These are phyloP conservation scores for Reticulitermes lucifugus DNA, from an alignment of 2,888 invertebrate species.

Conservation along the genomic window DNA sequence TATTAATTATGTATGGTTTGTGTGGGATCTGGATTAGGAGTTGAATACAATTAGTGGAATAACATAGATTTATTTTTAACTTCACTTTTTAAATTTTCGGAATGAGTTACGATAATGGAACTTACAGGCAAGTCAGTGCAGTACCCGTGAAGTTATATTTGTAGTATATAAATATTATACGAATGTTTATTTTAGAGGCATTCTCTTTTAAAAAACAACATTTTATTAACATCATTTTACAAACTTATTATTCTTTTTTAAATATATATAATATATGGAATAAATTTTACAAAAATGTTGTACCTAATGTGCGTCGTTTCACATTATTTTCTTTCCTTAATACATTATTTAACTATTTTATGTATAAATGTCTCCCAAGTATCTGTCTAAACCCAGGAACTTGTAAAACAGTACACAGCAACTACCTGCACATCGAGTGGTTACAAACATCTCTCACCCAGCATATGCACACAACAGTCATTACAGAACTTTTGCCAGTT, in stretches of 20 bases:
- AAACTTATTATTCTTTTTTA: constrained; percentile 56
- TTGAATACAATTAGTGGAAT: constrained; percentile 12
- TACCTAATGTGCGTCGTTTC: constrained; percentile 54
- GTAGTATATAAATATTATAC: constrained; percentile 49
- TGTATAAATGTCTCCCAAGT: constrained; percentile 47
- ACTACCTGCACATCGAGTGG: constrained; percentile 44
- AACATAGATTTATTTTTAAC: constrained; percentile 9
- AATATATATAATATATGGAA: constrained; percentile 52
- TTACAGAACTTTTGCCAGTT: constrained; percentile 17
- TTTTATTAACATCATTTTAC: constrained; percentile 56
- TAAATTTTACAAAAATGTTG: constrained; percentile 54
- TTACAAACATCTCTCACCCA: constrained; percentile 33
- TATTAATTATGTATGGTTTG: not conserved
- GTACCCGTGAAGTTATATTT: constrained; percentile 50
- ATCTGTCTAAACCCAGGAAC: constrained; percentile 48
- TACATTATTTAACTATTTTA: constrained; percentile 43
- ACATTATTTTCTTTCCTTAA: constrained; percentile 49
- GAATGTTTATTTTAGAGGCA: constrained; percentile 50
- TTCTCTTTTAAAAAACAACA: constrained; percentile 54
- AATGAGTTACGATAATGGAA: constrained; percentile 21
- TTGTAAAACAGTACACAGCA: constrained; percentile 48
- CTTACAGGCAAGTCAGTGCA: constrained; percentile 47
- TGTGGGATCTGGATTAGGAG: constrained; percentile 7
- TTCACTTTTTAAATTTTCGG: constrained; percentile 21
- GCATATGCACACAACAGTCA: constrained; percentile 15